Evolutionary conservation across 2,888 invertebrate genomes (phyloP).

Genomic region (Pedicia rivosa): DNA sequence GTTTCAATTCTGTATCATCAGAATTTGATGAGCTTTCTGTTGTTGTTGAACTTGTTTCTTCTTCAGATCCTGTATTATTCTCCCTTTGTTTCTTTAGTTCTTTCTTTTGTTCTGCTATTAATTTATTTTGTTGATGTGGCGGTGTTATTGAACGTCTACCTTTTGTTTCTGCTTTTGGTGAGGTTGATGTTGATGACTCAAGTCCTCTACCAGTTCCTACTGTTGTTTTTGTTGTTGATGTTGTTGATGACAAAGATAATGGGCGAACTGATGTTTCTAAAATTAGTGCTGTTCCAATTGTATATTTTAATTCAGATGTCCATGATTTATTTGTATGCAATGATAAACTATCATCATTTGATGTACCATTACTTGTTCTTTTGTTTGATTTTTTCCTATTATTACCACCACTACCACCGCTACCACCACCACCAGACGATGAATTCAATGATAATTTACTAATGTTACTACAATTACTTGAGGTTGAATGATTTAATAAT

Average conservation of each 20-base stretch:
- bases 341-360: too few species aligned
- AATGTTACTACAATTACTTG: neutral
- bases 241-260: neutral
- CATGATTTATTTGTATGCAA: neutral
- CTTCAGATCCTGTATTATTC: neutral
- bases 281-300: neutral
- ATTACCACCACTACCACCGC: too few species aligned
- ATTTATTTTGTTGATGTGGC: neutral
- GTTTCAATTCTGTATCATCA: neutral
- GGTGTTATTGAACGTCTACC: neutral
- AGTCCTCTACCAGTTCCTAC: neutral
- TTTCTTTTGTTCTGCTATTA: neutral
- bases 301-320: neutral
- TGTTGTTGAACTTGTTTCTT: conserved; percentile 4
- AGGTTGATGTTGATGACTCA: neutral
- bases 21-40: conserved; percentile 4
- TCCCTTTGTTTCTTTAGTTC: neutral
- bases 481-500: neutral
- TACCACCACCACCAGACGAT: too few species aligned
- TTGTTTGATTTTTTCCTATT: neutral
- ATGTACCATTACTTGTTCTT: neutral
- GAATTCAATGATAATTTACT: too few species aligned
- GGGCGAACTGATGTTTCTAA: neutral
- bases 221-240: neutral
- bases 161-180: neutral